Evolutionary conservation across 2,888 invertebrate species (phyloP).

Genomic region (Sepiola atlantica): DNA sequence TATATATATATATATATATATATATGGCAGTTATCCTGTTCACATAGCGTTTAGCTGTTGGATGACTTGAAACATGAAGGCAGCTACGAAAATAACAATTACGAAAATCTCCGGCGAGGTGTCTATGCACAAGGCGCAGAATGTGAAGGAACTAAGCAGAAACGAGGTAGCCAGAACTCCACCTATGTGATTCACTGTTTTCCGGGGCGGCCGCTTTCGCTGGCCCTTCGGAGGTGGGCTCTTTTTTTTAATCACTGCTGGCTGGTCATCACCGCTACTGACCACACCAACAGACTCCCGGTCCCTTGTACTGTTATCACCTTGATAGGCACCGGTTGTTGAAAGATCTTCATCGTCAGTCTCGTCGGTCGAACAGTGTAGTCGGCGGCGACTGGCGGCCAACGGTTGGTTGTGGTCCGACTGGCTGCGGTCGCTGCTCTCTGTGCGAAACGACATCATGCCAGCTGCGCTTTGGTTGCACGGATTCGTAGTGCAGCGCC

Average conservation of each 20-base stretch:
- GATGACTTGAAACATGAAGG: constrained; percentile 41
- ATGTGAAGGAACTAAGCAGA: neutral
- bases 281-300: neutral
- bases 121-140: constrained; percentile 35
- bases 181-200: neutral
- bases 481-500: neutral
- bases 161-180: neutral
- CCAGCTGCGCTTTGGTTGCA: neutral
- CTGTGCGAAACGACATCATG: neutral
- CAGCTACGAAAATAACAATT: neutral
- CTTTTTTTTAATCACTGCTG: neutral
- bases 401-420: neutral
- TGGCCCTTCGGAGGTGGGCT: neutral
- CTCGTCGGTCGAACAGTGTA: neutral
- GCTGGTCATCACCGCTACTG: neutral
- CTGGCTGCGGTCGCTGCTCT: neutral
- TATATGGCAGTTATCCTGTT: neutral
- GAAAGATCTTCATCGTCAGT: neutral
- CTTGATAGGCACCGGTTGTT: neutral
- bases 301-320: neutral
- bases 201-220: neutral
- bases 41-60: neutral
- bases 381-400: neutral
- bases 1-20: neutral
- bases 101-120: neutral